These are phyloP conservation scores for Pinna nobilis DNA, from an alignment of 1,140 invertebrate genomes.

Conservation along the genomic window DNA sequence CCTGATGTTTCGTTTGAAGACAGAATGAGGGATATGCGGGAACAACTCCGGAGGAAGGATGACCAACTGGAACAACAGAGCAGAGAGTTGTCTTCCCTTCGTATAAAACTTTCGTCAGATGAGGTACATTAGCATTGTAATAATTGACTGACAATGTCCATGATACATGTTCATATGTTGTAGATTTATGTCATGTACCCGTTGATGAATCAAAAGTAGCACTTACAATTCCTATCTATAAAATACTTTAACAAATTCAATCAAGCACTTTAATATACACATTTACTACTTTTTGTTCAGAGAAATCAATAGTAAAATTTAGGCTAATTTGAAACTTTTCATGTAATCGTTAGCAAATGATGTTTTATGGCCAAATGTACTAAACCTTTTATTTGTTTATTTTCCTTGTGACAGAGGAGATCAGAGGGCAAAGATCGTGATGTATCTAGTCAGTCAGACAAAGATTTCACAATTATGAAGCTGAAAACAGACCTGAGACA, in stretches of 20 bases:
- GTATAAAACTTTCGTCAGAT: not conserved
- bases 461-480: slow-evolving; percentile 56
- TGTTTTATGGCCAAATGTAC: too few relatives aligned
- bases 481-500: slow-evolving; percentile 61
- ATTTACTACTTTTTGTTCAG: too few relatives aligned
- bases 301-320: too few relatives aligned
- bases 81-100: not conserved
- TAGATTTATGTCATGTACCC: too few relatives aligned
- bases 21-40: slow-evolving; percentile 47
- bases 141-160: too few relatives aligned
- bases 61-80: slow-evolving; percentile 53
- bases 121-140: too few relatives aligned
- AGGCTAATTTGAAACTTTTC: not conserved
- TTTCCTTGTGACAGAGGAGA: slow-evolving; percentile 19
- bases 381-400: not conserved
- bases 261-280: not conserved
- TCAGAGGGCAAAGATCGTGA: slow-evolving; percentile 10
- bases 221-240: too few relatives aligned
- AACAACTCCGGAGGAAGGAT: slow-evolving; percentile 59
- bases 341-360: too few relatives aligned
- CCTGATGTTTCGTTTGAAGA: slow-evolving; percentile 34
- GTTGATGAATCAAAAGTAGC: too few relatives aligned
- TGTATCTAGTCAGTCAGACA: slow-evolving; percentile 49
- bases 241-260: not conserved
- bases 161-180: too few relatives aligned